Conservation (phyloP, 1,140 invertebrate species). For the Epicauta chinensis region DNA sequence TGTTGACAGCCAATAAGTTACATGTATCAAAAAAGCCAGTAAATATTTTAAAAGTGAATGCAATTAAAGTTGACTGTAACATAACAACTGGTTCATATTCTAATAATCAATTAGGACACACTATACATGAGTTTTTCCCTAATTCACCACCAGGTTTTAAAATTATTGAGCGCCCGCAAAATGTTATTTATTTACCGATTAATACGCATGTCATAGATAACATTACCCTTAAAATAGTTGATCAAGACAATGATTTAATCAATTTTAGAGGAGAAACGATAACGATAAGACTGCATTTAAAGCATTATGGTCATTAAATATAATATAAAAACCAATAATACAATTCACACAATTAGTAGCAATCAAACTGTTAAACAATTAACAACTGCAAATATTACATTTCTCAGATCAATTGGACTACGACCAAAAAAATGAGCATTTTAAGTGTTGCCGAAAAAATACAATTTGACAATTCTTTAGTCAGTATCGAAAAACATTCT, state of each 20-base stretch:
- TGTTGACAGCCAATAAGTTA: neutral
- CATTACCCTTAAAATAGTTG: constrained; percentile 17
- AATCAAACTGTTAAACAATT: no score
- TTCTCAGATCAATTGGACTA: no score
- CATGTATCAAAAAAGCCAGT: neutral
- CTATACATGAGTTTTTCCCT: constrained; percentile 34
- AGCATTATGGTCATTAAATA: neutral
- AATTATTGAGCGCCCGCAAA: constrained; percentile 24
- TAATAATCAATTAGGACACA: constrained; percentile 28
- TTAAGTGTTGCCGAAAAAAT: no score
- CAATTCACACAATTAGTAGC: no score
- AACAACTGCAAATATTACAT: no score
- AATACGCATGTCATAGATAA: constrained; percentile 12
- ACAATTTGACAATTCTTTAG: neutral
- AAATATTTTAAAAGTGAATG: constrained; percentile 5
- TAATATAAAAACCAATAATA: no score
- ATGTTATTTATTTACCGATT: neutral
- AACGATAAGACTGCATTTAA: constrained; percentile 20
- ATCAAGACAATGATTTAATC: constrained; percentile 16
- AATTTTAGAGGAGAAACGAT: constrained; percentile 24
- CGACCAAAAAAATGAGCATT: no score
- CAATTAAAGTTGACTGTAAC: constrained; percentile 7
- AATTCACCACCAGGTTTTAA: constrained; percentile 30
- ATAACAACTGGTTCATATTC: constrained; percentile 26
- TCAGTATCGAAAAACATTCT: constrained; percentile 2